Base-by-base conservation (phyloP, 2,113 vertebrate genomes). In the Pteruthius melanotis region DNA sequence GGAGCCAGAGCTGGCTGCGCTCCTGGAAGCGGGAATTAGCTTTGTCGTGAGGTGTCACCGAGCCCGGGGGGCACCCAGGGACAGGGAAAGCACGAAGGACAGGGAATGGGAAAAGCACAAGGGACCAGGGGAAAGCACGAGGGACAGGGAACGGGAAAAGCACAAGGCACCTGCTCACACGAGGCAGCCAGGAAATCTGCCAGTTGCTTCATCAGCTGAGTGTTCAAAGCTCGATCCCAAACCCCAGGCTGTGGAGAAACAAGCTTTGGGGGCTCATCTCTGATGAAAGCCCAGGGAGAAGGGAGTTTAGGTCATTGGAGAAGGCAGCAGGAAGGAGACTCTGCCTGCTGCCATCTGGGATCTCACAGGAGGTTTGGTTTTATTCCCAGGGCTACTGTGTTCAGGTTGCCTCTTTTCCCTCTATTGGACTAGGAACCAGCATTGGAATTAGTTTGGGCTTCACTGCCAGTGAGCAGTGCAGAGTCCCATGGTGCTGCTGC, bases 391-490 rank as follows among this genome's bases (percentile, higher is more conserved):
- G 12, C 54, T 86, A 16, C 33, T 53, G n/a, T 35, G 78, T 86
- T 66, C 11, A 9, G 27, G 40, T 52, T 82, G 39, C 6, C 6
- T 66, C 56, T 76, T 49, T 35, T 10, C 31, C 15, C n/a, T 64
- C 64, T 71, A 26, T 33, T 90, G 77, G 83, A 68, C n/a, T 9
- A 39, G 54, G 54, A 93, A 42, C 47, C 82, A 85, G 65, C 60
- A 37, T 13, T 91, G 72, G 86, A 59, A 82, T 94, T 92, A 92
- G 81, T 89, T 61, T 60, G 69, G 92, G 30, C 70, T 83, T 60
- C 78, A 69, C 75, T 94, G n/a, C 44, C 50, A 50, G 42, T 10
- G 44, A 84, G 42, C 0, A 2, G 66, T 39, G 56, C 33, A 77
- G 78, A 76, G 66, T 30, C 45, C 28, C 33, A 31, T 40, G 57